A percentile compares a stretch with the other conserved stretches of the same genome.
Conservation (phyloP, 2,797 vertebrate genomes). For the Pseudomugil gertrudae region DNA sequence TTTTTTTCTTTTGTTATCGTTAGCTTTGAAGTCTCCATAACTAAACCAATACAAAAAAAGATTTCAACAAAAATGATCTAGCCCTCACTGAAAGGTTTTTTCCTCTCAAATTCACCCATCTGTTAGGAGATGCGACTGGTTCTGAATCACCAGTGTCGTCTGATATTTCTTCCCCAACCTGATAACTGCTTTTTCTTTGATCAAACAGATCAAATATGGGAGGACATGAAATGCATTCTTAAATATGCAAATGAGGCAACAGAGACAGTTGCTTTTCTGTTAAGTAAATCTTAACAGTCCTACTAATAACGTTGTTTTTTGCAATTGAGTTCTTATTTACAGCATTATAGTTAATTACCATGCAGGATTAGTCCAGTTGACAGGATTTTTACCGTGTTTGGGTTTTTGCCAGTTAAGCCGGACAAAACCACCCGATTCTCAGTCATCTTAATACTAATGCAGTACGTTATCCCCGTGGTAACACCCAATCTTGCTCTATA, state of each 20-base stretch:
- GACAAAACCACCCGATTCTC: constrained; percentile 55
- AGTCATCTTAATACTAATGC: constrained; percentile 60
- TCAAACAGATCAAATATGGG: constrained; percentile 46
- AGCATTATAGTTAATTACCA: constrained; percentile 82
- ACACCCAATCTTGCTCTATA: constrained; percentile 15
- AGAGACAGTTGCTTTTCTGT: constrained; percentile 46
- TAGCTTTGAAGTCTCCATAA: constrained; percentile 53
- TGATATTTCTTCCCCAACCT: constrained; percentile 50
- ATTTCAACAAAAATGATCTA: constrained; percentile 19
- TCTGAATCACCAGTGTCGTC: constrained; percentile 46
- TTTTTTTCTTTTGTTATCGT: constrained; percentile 6
- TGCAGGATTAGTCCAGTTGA: constrained; percentile 64
- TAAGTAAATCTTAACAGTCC: constrained; percentile 45
- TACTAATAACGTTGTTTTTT: constrained; percentile 74
- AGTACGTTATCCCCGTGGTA: constrained; percentile 34
- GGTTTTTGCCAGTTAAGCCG: constrained; percentile 28
- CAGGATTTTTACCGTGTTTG: constrained; percentile 24
- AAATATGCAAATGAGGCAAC: constrained; percentile 34
- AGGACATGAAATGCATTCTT: constrained; percentile 36
- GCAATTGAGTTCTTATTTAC: constrained; percentile 79
- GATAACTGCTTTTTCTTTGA: constrained; percentile 55
- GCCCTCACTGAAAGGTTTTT: constrained; percentile 42
- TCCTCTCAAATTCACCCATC: constrained; percentile 30
- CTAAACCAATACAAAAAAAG: constrained; percentile 28
- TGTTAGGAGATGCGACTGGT: constrained; percentile 35